A percentile compares a stretch with the other conserved stretches of the same genome.
These are phyloP conservation scores for Diglossa cyanea DNA, from an alignment of 2,797 vertebrate species.

Conservation along the genomic window DNA sequence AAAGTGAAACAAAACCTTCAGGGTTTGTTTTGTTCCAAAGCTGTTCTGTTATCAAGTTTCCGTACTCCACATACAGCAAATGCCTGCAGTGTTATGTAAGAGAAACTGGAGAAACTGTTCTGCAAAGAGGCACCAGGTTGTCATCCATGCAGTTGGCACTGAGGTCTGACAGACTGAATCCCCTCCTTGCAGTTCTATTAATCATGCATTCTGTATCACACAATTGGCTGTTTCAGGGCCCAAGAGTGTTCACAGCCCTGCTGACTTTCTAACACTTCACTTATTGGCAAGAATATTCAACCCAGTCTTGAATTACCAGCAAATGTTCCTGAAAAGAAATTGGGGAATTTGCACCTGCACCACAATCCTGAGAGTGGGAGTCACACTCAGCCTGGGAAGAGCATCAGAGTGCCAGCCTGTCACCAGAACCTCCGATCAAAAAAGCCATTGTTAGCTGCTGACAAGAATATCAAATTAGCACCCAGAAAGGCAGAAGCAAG, in stretches of 20 bases:
- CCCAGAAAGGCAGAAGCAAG: not conserved
- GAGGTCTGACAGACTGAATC: constrained; percentile 19
- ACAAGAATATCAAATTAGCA: not conserved
- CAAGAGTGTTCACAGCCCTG: constrained; percentile 10
- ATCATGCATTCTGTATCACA: not conserved
- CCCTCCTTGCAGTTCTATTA: not conserved
- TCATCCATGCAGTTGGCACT: not conserved
- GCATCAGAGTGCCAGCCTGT: not conserved
- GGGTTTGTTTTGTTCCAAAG: not conserved
- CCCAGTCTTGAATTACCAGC: not conserved
- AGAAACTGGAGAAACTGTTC: not conserved
- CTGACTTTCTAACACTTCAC: constrained; percentile 14
- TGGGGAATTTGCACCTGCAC: not conserved
- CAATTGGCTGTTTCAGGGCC: not conserved
- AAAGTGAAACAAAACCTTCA: not conserved
- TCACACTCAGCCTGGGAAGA: not conserved
- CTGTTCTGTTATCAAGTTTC: not conserved
- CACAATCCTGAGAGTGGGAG: not conserved
- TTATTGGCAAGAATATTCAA: not conserved
- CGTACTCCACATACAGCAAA: not conserved
- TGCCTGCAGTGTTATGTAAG: constrained; percentile 6
- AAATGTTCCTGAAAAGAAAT: constrained; percentile 18
- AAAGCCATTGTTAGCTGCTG: not conserved
- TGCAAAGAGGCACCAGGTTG: constrained; percentile 22
- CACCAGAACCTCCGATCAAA: not conserved